These are phyloP conservation scores for Peromyscus melanophrys DNA, from an alignment of 2,797 vertebrate genomes.

Conservation along the genomic window DNA sequence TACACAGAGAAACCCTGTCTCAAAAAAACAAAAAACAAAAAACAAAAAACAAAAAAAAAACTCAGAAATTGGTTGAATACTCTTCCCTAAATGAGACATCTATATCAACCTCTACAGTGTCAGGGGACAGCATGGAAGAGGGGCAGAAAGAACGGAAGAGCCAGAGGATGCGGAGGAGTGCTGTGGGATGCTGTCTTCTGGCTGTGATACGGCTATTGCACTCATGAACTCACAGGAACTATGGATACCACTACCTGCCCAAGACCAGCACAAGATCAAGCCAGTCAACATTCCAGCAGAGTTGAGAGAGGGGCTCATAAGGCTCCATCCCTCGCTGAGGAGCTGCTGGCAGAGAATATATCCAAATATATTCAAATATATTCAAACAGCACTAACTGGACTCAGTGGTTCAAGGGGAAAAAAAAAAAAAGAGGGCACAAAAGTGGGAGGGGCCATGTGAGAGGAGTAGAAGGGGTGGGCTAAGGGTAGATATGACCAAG, in stretches of 20 bases:
- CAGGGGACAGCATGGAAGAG: neutral
- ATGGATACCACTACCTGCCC: neutral
- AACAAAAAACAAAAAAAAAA: neutral
- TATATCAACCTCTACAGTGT: neutral
- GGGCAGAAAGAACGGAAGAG: neutral
- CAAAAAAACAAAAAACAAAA: neutral
- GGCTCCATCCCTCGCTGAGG: neutral
- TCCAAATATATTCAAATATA: neutral
- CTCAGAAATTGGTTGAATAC: neutral
- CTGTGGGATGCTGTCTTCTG: neutral
- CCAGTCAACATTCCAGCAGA: neutral
- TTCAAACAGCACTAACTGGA: neutral
- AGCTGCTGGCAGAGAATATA: neutral
- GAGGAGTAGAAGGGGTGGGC: neutral
- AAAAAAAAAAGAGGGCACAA: neutral
- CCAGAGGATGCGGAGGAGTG: neutral
- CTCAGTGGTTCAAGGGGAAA: neutral
- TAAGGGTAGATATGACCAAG: neutral
- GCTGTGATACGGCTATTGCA: no score
- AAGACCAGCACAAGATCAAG: neutral
- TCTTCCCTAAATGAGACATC: neutral
- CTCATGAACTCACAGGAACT: neutral
- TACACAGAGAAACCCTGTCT: neutral
- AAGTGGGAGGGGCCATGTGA: neutral
- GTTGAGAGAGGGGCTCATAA: neutral